Conservation (phyloP, 1,140 invertebrate species). For the Bombyx mandarina region DNA sequence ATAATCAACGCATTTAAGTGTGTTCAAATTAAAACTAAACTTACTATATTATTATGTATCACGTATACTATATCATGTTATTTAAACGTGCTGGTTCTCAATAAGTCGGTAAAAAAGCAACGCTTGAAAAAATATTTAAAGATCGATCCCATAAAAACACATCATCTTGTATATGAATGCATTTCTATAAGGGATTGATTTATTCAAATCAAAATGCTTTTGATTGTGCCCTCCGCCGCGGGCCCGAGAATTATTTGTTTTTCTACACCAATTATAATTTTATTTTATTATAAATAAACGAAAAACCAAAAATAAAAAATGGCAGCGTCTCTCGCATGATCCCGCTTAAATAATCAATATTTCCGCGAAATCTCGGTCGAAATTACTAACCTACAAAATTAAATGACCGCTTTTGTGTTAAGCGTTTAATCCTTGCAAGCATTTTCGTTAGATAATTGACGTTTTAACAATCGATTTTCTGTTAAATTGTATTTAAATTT, state of each 20-base stretch:
- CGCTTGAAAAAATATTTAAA: neutral
- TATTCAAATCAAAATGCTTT: constrained; percentile 64
- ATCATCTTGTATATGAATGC: constrained; percentile 54
- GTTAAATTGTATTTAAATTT: too few species aligned
- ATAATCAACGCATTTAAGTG: too few species aligned
- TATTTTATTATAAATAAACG: constrained; percentile 47
- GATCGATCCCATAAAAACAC: constrained; percentile 7
- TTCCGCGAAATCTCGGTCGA: constrained; percentile 56
- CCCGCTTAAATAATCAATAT: constrained; percentile 40
- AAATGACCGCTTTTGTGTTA: constrained; percentile 12
- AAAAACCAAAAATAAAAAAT: constrained; percentile 13
- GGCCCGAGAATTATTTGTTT: constrained; percentile 62
- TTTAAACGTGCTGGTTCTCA: too few species aligned
- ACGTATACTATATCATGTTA: too few species aligned
- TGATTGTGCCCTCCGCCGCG: constrained; percentile 50
- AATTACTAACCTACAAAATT: constrained; percentile 16
- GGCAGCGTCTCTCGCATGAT: constrained; percentile 44
- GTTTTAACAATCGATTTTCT: constrained; percentile 14
- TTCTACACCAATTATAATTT: constrained; percentile 67
- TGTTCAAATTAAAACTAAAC: too few species aligned
- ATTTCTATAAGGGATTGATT: constrained; percentile 66
- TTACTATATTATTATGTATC: too few species aligned
- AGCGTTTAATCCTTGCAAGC: constrained; percentile 28
- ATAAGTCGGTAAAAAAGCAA: too few species aligned
- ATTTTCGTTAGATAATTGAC: constrained; percentile 23